Percentiles rank a stretch among this genome's conserved stretches.
Conservation (phyloP, 2,797 vertebrate species). For the Centropyge bicolor region DNA sequence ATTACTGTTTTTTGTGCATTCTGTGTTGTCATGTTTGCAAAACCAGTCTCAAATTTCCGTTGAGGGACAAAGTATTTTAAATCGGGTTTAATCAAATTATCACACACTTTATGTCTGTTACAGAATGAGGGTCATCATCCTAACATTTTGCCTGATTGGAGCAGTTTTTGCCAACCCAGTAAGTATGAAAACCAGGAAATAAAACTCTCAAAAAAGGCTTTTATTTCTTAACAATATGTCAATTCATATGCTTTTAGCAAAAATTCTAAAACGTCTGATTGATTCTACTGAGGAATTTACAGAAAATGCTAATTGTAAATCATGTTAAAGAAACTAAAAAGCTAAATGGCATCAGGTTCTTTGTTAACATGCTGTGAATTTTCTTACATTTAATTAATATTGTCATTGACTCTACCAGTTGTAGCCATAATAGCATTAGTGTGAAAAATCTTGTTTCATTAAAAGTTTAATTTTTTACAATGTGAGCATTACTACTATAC, state of each 20-base stretch:
- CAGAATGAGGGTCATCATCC: slow-evolving; percentile 80
- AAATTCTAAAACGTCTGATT: neutral
- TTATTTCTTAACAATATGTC: neutral
- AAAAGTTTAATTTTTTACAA: neutral
- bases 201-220: neutral
- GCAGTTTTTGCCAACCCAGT: slow-evolving; percentile 82
- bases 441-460: neutral
- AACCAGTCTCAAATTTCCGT: neutral
- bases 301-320: neutral
- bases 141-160: slow-evolving; percentile 80
- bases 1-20: neutral
- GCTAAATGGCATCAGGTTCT: neutral
- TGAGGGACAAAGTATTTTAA: neutral
- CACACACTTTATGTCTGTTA: slow-evolving; percentile 33
- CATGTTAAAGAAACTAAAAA: neutral
- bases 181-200: slow-evolving; percentile 56
- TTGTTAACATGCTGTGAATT: neutral
- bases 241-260: neutral
- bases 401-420: neutral
- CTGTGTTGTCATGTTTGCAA: neutral
- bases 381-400: neutral
- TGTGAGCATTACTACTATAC: too few relatives aligned
- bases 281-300: neutral
- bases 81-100: neutral
- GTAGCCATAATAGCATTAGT: neutral